Evolutionary conservation across 2,888 invertebrate species (phyloP).

Genomic region (Oscheius sp.): DNA sequence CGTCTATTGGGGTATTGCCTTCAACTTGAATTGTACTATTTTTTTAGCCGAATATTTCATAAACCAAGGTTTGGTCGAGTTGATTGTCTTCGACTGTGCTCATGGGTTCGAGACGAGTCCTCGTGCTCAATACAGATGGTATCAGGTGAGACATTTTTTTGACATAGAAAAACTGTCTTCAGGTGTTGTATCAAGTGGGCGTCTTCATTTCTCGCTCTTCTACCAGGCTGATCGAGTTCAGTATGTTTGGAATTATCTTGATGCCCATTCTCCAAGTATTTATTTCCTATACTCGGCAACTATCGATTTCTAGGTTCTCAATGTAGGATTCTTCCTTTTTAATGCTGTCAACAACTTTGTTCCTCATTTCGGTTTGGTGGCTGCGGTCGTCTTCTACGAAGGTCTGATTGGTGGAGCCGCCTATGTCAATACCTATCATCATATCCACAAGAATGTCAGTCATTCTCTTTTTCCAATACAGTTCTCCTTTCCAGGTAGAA

Average conservation of each 20-base stretch:
- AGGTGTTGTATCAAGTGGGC: constrained; percentile 58
- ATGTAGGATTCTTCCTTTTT: constrained; percentile 22
- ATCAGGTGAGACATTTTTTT: constrained; percentile 78
- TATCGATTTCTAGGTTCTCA: neutral
- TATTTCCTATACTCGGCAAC: neutral
- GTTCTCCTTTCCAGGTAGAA: neutral
- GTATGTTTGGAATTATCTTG: constrained; percentile 26
- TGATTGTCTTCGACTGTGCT: constrained; percentile 79
- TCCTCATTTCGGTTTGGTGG: constrained; percentile 30
- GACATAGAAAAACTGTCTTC: neutral
- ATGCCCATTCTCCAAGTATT: constrained; percentile 30
- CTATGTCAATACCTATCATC: constrained; percentile 34
- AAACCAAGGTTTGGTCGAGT: constrained; percentile 82
- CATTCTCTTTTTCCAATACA: neutral
- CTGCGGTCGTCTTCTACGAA: constrained; percentile 26
- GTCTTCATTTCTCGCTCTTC: constrained; percentile 63
- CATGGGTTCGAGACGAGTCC: constrained; percentile 54
- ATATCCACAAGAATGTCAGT: constrained; percentile 35
- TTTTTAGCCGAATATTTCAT: constrained; percentile 89
- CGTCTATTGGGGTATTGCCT: constrained; percentile 84
- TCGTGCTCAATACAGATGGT: constrained; percentile 83
- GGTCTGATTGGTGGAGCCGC: constrained; percentile 36
- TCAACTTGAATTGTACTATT: neutral
- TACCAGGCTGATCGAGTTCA: constrained; percentile 41
- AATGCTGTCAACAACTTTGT: constrained; percentile 21